Evolutionary conservation across 2,797 vertebrate species (phyloP).

Genomic region (Melanogrammus aeglefinus): DNA sequence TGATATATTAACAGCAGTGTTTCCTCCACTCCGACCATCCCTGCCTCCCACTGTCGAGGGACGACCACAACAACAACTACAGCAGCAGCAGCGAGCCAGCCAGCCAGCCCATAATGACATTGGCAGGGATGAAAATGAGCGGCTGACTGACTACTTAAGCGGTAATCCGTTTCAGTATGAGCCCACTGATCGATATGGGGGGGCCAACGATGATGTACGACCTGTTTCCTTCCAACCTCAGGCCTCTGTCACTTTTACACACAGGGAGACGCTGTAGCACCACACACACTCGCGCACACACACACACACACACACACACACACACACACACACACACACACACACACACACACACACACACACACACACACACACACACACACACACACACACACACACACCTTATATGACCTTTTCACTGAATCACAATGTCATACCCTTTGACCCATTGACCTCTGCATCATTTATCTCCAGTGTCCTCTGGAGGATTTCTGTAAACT

Average conservation of each 20-base stretch:
- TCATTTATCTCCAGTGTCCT: too few species aligned
- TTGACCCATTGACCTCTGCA: background rate
- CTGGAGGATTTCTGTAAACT: too few species aligned
- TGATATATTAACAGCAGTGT: background rate
- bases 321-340: too few species aligned
- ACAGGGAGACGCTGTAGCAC: too few species aligned
- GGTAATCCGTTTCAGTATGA: background rate
- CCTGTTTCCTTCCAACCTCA: background rate
- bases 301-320: too few species aligned
- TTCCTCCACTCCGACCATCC: background rate
- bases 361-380: conserved; percentile 11
- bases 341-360: conserved; percentile 3
- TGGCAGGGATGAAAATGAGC: background rate
- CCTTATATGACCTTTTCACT: background rate
- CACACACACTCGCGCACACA: background rate
- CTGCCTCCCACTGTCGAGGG: too few species aligned
- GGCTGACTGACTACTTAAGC: background rate
- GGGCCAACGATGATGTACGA: background rate
- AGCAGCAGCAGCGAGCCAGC: background rate
- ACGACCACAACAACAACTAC: too few species aligned
- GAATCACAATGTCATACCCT: background rate
- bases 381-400: conserved; percentile 12
- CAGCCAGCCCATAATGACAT: background rate
- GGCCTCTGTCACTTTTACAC: background rate
- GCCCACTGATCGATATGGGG: background rate